Evolutionary conservation across 2,113 vertebrate species (phyloP).

Genomic region (Chlamydotis undulata): DNA sequence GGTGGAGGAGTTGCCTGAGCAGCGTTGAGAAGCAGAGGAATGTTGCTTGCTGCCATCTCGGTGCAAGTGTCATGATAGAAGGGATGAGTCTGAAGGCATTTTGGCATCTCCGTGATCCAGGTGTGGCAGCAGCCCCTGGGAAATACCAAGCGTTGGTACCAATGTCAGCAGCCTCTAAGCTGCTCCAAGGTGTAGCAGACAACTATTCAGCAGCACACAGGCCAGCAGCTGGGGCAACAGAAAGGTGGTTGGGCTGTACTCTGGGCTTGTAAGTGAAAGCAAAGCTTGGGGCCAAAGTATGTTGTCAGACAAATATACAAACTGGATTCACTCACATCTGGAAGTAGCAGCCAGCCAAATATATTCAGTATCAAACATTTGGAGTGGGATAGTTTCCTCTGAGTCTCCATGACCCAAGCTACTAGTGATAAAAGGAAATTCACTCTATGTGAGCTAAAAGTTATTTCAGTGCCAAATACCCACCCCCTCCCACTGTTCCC

Average conservation of each 20-base stretch:
- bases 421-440: conserved; percentile 46
- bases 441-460: conserved; percentile 18
- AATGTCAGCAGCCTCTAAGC: neutral
- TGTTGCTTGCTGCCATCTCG: neutral
- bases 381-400: conserved; percentile 25
- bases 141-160: neutral
- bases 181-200: accelerated
- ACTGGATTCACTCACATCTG: neutral
- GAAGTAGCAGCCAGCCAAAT: conserved; percentile 33
- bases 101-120: neutral
- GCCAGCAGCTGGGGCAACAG: neutral
- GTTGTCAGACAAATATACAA: neutral
- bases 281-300: neutral
- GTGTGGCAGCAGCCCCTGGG: neutral
- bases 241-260: neutral
- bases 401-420: conserved; percentile 22
- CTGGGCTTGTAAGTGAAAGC: neutral
- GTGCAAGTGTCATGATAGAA: neutral
- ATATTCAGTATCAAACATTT: conserved; percentile 8
- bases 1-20: neutral
- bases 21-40: neutral
- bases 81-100: neutral
- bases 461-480: conserved; percentile 18
- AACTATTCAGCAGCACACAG: accelerated
- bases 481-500: neutral